A percentile compares a stretch with the other conserved stretches of the same genome.
Evolutionary conservation across 1,140 invertebrate species (phyloP).

Genomic region (Cydia fagiglandana): DNA sequence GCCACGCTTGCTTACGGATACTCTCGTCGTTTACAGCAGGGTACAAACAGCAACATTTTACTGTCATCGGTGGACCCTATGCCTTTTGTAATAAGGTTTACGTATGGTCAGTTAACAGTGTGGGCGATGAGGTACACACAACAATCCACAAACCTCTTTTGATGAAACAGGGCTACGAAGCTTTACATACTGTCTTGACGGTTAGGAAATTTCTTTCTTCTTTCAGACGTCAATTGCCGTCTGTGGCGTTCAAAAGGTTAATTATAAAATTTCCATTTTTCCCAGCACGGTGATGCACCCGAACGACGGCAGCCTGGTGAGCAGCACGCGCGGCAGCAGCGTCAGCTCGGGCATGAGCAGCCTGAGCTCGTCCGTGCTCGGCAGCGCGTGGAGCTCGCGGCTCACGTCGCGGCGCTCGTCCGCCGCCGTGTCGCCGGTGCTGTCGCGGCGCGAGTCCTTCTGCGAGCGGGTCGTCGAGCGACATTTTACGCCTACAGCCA

Average conservation of each 20-base stretch:
- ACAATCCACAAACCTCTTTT: too few relatives aligned
- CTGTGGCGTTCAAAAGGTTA: too few relatives aligned
- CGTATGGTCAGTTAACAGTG: too few relatives aligned
- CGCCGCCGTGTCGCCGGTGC: conserved; percentile 79
- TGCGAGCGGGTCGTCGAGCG: conserved; percentile 79
- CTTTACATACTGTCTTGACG: too few relatives aligned
- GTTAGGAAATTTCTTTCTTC: too few relatives aligned
- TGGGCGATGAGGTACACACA: too few relatives aligned
- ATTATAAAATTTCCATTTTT: background rate
- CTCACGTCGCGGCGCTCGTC: conserved; percentile 82
- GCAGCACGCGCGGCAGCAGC: conserved; percentile 79
- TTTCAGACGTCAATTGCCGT: too few relatives aligned
- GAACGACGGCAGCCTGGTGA: conserved; percentile 85
- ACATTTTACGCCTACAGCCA: conserved; percentile 78
- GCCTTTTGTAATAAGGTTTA: too few relatives aligned
- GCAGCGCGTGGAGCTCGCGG: conserved; percentile 75
- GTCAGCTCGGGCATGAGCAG: conserved; percentile 80
- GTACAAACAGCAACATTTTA: too few relatives aligned
- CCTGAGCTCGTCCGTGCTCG: conserved; percentile 80
- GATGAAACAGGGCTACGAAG: too few relatives aligned
- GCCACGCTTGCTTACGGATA: too few relatives aligned
- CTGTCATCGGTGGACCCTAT: too few relatives aligned
- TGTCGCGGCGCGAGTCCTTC: conserved; percentile 75
- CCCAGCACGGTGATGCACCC: conserved; percentile 91
- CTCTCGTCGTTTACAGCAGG: background rate